Evolutionary conservation across 2,113 vertebrate species (phyloP).

Genomic region (Cricetomys ansorgei): DNA sequence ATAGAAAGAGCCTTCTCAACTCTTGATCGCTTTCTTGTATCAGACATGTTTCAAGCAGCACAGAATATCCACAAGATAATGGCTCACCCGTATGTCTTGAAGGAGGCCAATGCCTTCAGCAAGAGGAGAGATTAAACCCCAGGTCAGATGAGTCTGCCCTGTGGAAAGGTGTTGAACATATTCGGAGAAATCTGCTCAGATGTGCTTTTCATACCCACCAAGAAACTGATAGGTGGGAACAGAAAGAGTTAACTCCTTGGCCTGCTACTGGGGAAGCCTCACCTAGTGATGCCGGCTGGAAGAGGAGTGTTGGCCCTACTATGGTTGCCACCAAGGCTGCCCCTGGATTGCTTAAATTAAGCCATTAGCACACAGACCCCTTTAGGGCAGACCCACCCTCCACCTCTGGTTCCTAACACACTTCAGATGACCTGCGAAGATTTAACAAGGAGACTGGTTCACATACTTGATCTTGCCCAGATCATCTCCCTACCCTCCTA

Average conservation of each 20-base stretch:
- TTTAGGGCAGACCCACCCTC: background rate
- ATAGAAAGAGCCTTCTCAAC: fast-evolving
- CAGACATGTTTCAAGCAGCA: too few relatives aligned
- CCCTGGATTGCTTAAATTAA: too few relatives aligned
- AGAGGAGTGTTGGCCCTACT: background rate
- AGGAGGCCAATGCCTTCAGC: background rate
- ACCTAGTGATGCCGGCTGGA: background rate
- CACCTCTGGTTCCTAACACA: background rate
- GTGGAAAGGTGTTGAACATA: background rate
- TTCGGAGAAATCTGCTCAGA: background rate
- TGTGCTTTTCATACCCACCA: background rate
- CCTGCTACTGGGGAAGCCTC: background rate
- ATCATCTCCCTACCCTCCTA: too few relatives aligned
- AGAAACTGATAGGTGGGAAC: background rate
- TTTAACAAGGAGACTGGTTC: background rate
- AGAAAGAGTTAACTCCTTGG: background rate
- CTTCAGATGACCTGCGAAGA: background rate
- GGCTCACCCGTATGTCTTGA: background rate
- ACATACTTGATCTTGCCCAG: too few relatives aligned
- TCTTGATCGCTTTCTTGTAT: background rate
- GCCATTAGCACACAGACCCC: background rate
- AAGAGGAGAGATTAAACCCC: background rate
- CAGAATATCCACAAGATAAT: background rate
- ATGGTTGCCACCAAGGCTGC: background rate
- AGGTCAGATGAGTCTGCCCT: background rate